Base-by-base conservation (phyloP, 2,797 vertebrate genomes). In the Xenops minutus region DNA sequence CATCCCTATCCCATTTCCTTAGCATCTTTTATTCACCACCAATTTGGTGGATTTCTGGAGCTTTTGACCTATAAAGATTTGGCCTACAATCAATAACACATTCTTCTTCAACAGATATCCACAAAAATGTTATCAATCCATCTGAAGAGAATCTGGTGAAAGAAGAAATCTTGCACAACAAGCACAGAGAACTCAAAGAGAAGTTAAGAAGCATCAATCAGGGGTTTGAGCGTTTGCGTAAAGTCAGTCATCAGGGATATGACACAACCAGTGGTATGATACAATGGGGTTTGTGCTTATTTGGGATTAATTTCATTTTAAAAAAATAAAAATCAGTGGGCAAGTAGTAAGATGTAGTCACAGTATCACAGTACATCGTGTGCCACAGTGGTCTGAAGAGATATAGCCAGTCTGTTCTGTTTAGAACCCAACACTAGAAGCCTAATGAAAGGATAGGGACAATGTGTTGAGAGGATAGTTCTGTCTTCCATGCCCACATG, bases 171-270 rank as follows among this genome's bases (percentile, higher is more conserved):
- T 97, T 99, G 94, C 98, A 98, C 63, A 96, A 97, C 97, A 98
- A 98, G 89, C 99, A 99, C 93, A 93, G 97, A 0, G 99, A 99
- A 30, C 98, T 99, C 51, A 99, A 99, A 96, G 98, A 98, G 66
- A 98, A 98, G 80, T 98, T 99, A 88, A 98, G 98, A 61, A 98
- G 98, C 97, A 98, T 99, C 77, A 98, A 98, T 96, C 99, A 99
- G 93, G 99, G 99, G 55, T 99, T 99, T 18, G 99, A 99, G 83
- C 99, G 99, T 21, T 98, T 99, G 78, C 98, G 98, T 41, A 99
- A 98, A 92, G 97, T 99, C 96, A 99, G 99, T 97, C 99, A 99
- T 49, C 98, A 99, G 96, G 99, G 99, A 89, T 99, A 99, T 69
- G 97, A 97, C 2, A 61, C 97, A 27, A 97, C 98, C 92, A 98